Evolutionary conservation across 2,888 invertebrate genomes (phyloP).

Genomic region (Tipula unca): DNA sequence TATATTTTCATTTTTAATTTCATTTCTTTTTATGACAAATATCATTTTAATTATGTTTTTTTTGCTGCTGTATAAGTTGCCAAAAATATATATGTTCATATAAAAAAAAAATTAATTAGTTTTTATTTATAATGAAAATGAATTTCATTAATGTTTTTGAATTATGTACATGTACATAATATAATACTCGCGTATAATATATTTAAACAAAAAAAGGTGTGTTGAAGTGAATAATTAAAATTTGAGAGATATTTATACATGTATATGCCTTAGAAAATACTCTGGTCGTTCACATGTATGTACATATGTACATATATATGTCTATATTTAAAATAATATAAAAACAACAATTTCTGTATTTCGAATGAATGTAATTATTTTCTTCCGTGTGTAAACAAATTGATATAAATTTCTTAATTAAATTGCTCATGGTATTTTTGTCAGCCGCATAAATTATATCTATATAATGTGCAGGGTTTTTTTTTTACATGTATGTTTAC

Average conservation of each 20-base stretch:
- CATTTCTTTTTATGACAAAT: background rate
- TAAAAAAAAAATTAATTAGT: background rate
- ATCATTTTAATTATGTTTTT: background rate
- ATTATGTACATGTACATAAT: background rate
- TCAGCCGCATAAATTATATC: background rate
- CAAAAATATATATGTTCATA: background rate
- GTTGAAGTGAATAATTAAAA: background rate
- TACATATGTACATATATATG: no score
- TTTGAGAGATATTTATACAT: slow-evolving; percentile 3
- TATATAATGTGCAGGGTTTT: background rate
- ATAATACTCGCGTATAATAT: no score
- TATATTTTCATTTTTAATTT: background rate
- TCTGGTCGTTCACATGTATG: background rate
- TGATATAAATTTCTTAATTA: background rate
- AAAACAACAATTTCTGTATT: background rate
- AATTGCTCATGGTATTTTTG: background rate
- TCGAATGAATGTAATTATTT: background rate
- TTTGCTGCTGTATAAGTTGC: background rate
- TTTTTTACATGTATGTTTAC: background rate
- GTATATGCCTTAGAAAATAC: background rate
- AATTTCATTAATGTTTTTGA: background rate
- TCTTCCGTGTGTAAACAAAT: background rate
- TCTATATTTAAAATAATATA: background rate
- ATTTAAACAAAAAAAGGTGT: background rate
- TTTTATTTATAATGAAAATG: background rate